phyloP scores from a whole-genome alignment of 2,888 invertebrate genomes.

The Lucinisca nassula region DNA sequence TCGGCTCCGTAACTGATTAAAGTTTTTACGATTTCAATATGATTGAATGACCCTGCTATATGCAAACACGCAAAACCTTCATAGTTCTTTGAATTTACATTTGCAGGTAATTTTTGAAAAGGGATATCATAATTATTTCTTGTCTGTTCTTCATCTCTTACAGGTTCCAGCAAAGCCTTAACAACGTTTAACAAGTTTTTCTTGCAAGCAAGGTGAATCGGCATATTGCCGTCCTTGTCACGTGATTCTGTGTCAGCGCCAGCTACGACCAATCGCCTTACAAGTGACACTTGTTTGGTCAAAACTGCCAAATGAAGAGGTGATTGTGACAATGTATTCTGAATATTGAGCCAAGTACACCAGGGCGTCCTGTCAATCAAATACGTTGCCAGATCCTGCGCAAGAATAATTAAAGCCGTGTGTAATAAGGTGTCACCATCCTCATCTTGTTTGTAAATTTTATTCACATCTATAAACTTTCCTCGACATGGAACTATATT shows the following conservation, averaged over 20 bases:
- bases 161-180: conserved; percentile 31
- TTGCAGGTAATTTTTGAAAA: conserved; percentile 51
- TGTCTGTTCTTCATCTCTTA: conserved; percentile 55
- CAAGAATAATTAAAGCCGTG: conserved; percentile 21
- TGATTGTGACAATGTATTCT: conserved; percentile 52
- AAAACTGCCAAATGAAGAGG: conserved; percentile 55
- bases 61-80: conserved; percentile 54
- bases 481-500: neutral
- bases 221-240: conserved; percentile 60
- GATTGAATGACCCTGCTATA: conserved; percentile 40
- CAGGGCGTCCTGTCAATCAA: conserved; percentile 18
- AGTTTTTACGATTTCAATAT: conserved; percentile 40
- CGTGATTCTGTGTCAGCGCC: conserved; percentile 46
- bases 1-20: conserved; percentile 45
- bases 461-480: neutral
- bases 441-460: conserved; percentile 22
- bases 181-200: conserved; percentile 26
- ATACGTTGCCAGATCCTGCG: neutral
- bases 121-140: conserved; percentile 51
- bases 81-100: conserved; percentile 46
- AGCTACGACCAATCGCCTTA: conserved; percentile 38
- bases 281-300: conserved; percentile 37
- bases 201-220: conserved; percentile 62
- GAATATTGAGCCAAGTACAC: conserved; percentile 10
- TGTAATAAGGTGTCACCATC: conserved; percentile 42